phyloP scores from a whole-genome alignment of 92 coral and sea anemone species.

The Actinostola sp. region DNA sequence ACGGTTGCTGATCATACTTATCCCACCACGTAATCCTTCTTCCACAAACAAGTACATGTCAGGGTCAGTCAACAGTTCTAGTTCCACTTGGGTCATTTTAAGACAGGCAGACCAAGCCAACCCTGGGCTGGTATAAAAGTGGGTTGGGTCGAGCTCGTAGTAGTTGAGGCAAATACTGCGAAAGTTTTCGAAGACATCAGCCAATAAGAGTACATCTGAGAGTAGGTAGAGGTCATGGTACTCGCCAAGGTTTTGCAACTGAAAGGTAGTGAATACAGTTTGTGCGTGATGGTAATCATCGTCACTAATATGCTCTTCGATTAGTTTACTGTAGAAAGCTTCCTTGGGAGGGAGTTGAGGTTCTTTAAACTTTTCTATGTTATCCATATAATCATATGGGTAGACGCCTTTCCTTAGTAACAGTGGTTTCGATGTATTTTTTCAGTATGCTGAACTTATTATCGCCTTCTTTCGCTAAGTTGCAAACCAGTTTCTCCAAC shows the following conservation, averaged over 20 bases:
- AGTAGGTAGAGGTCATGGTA: conserved; percentile 48
- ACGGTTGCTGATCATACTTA: conserved; percentile 34
- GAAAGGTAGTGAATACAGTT: conserved; percentile 23
- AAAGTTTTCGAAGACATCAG: conserved; percentile 48
- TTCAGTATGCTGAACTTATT: conserved; percentile 1
- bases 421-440: conserved; percentile 9
- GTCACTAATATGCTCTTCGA: conserved; percentile 31
- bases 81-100: conserved; percentile 43
- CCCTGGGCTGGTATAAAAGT: no score
- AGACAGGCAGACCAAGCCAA: conserved; percentile 54
- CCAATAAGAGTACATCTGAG: conserved; percentile 28
- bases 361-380: conserved; percentile 21
- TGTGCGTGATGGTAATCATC: conserved; percentile 41
- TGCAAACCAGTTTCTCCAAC: conserved; percentile 28
- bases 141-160: conserved; percentile 43
- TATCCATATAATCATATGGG: conserved; percentile 28
- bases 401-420: conserved; percentile 28
- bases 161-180: conserved; percentile 41
- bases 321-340: conserved; percentile 34
- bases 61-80: conserved; percentile 38
- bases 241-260: conserved; percentile 37
- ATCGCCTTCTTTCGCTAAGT: conserved; percentile 21
- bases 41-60: conserved; percentile 40
- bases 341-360: conserved; percentile 27
- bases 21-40: conserved; percentile 37